phyloP scores from a whole-genome alignment of 1,140 invertebrate species.

The Tribolium castaneum region DNA sequence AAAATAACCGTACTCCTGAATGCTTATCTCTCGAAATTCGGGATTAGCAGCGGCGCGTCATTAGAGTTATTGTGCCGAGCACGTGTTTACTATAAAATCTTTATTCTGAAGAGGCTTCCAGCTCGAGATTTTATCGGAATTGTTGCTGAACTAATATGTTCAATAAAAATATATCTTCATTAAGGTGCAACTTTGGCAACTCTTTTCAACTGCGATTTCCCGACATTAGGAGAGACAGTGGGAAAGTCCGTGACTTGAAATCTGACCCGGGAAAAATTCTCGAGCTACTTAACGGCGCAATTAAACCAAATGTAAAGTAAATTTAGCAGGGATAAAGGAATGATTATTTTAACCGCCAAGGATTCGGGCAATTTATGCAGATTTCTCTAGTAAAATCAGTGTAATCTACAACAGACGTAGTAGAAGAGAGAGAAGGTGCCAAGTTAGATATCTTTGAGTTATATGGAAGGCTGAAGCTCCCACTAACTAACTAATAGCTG shows the following conservation, averaged over 20 bases:
- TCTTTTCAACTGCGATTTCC: conserved; percentile 40
- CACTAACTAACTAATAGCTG: conserved; percentile 38
- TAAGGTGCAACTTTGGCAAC: conserved; percentile 37
- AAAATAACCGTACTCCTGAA: neutral
- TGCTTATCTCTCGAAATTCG: neutral
- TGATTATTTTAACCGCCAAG: conserved; percentile 4
- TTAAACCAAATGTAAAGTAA: neutral
- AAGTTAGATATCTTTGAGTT: conserved; percentile 40
- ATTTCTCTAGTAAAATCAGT: conserved; percentile 36
- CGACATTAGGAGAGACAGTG: conserved; percentile 33
- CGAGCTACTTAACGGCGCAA: neutral
- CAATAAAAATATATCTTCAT: conserved; percentile 44
- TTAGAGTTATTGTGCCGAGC: neutral
- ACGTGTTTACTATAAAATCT: conserved; percentile 22
- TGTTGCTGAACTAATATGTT: conserved; percentile 29
- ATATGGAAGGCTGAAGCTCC: conserved; percentile 32
- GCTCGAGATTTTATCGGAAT: conserved; percentile 22
- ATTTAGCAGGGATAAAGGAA: conserved; percentile 6
- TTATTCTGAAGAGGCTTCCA: conserved; percentile 2
- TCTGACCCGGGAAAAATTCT: neutral
- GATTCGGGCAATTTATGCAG: conserved; percentile 35
- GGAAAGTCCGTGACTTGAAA: conserved; percentile 31
- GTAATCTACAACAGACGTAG: conserved; percentile 17
- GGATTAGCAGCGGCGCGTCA: neutral
- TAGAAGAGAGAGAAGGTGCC: conserved; percentile 5